Evolutionary conservation across 1,140 invertebrate genomes (phyloP).

Genomic region (Macrocentrus cingulum): DNA sequence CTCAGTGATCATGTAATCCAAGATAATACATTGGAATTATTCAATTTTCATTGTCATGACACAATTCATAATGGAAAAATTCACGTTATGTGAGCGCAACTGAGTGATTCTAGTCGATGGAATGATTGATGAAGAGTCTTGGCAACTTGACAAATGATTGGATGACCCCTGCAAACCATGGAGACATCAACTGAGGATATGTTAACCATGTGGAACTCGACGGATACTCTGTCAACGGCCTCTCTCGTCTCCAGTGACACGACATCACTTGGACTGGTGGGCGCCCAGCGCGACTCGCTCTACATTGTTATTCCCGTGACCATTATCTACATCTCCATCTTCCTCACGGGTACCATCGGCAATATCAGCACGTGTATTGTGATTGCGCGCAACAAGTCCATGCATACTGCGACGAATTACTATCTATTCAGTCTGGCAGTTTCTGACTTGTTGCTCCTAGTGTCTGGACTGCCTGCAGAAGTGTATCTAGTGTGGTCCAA

Average conservation of each 20-base stretch:
- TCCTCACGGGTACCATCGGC: conserved; percentile 83
- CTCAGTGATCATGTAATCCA: too few relatives aligned
- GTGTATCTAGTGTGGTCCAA: conserved; percentile 85
- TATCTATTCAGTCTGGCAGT: conserved; percentile 93
- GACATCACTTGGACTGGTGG: conserved; percentile 2
- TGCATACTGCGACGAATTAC: conserved; percentile 92
- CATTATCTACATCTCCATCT: conserved; percentile 80
- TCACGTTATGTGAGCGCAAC: background rate
- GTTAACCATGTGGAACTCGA: background rate
- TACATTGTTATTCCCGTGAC: conserved; percentile 78
- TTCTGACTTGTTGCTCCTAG: conserved; percentile 86
- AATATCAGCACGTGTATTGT: conserved; percentile 93
- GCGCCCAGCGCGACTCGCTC: conserved; percentile 56
- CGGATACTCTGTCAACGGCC: conserved; percentile 10
- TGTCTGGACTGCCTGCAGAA: conserved; percentile 80
- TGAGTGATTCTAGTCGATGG: background rate
- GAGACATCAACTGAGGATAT: conserved; percentile 10
- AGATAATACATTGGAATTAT: too few relatives aligned
- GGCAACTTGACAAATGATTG: too few relatives aligned
- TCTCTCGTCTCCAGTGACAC: background rate
- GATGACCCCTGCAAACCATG: background rate
- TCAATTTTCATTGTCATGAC: too few relatives aligned
- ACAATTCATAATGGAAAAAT: too few relatives aligned
- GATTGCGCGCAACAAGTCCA: conserved; percentile 86
- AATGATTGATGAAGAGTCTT: background rate